Conservation (phyloP, 2,888 invertebrate species). For the Lasiommata megera region DNA sequence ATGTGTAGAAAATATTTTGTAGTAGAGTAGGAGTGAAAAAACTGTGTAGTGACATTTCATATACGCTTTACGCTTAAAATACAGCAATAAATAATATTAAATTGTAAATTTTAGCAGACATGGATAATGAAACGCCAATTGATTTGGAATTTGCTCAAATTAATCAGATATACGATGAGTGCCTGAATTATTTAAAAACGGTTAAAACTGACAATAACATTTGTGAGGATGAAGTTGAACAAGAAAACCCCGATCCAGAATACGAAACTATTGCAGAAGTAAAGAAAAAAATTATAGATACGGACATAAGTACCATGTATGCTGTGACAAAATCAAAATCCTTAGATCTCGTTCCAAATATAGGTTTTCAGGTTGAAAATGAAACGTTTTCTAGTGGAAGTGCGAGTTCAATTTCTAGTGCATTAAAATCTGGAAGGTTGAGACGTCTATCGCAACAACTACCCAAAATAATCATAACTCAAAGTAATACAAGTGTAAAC, state of each 20-base stretch:
- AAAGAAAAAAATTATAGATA: constrained; percentile 22
- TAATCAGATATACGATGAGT: constrained; percentile 67
- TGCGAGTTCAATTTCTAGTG: constrained; percentile 45
- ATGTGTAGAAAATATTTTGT: neutral
- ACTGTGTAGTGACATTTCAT: neutral
- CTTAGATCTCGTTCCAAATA: constrained; percentile 5
- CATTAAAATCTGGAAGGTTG: constrained; percentile 56
- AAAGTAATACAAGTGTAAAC: constrained; percentile 60
- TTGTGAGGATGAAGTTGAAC: constrained; percentile 25
- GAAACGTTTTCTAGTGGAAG: constrained; percentile 48
- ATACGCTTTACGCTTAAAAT: neutral
- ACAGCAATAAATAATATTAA: too few species aligned
- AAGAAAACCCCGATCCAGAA: constrained; percentile 37
- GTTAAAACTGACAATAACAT: constrained; percentile 24
- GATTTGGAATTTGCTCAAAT: constrained; percentile 55
- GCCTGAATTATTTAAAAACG: constrained; percentile 58
- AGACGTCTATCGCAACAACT: constrained; percentile 62
- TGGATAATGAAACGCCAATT: constrained; percentile 37
- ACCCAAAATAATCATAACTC: constrained; percentile 69
- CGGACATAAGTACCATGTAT: constrained; percentile 9
- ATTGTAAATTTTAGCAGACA: neutral
- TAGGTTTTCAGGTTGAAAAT: constrained; percentile 24
- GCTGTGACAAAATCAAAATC: constrained; percentile 9
- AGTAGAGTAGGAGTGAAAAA: neutral
- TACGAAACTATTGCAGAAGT: constrained; percentile 49